Evolutionary conservation across 2,797 vertebrate species (phyloP).

Genomic region (Acridotheres tristis): DNA sequence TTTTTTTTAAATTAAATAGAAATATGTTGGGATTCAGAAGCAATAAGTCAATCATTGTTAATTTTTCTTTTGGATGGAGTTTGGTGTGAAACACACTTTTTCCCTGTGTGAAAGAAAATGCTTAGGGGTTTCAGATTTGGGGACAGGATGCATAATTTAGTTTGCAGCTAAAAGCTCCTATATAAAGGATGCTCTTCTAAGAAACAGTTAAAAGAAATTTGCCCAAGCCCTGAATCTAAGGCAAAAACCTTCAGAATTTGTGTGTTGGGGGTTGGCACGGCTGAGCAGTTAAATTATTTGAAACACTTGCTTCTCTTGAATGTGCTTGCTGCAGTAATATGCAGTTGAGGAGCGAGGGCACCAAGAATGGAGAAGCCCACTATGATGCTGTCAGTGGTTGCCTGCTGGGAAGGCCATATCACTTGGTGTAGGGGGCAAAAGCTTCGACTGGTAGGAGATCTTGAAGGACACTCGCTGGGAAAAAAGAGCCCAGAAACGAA

Average conservation of each 20-base stretch:
- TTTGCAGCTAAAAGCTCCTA: neutral
- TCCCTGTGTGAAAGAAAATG: neutral
- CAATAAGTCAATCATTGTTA: neutral
- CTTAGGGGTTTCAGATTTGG: neutral
- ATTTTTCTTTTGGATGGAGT: neutral
- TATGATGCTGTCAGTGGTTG: rapidly evolving
- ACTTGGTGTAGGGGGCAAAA: neutral
- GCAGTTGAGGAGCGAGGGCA: neutral
- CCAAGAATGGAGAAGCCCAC: neutral
- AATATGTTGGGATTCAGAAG: neutral
- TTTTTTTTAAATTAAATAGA: neutral
- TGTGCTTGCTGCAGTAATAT: neutral
- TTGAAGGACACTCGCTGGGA: neutral
- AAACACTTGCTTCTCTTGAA: neutral
- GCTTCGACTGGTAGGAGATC: neutral
- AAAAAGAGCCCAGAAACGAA: neutral
- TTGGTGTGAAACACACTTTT: neutral
- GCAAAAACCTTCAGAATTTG: neutral
- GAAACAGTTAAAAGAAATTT: neutral
- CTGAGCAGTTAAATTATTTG: neutral
- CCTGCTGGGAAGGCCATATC: neutral
- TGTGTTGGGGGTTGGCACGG: neutral
- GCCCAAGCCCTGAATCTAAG: neutral
- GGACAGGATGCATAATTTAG: neutral
- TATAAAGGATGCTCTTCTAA: neutral